Evolutionary conservation across 2,888 invertebrate genomes (phyloP).

Genomic region (Melanchra persicariae): DNA sequence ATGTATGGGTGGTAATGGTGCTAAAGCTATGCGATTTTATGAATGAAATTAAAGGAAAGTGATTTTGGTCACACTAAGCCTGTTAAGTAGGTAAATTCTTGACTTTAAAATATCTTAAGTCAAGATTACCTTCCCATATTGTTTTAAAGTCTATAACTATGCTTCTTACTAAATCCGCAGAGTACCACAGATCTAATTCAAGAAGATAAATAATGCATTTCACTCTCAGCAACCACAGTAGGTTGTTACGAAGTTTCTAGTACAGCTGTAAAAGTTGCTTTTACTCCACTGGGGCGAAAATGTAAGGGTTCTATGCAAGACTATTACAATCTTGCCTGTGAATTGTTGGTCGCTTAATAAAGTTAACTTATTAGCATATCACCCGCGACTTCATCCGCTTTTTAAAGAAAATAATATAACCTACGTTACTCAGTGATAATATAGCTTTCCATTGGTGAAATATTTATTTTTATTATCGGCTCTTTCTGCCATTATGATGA

Average conservation of each 20-base stretch:
- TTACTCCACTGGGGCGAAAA: not conserved
- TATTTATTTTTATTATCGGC: no score
- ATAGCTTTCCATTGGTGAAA: no score
- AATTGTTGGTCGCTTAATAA: rapidly evolving
- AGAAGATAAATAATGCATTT: constrained; percentile 11
- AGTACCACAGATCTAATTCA: constrained; percentile 11
- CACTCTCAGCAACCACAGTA: not conserved
- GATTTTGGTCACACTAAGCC: not conserved
- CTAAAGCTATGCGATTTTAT: constrained; percentile 19
- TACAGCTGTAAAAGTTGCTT: not conserved
- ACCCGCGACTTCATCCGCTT: no score
- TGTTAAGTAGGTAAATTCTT: not conserved
- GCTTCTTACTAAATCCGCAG: not conserved
- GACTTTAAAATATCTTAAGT: not conserved
- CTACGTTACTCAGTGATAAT: no score
- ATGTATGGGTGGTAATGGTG: constrained; percentile 21
- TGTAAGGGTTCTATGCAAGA: not conserved
- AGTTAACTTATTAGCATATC: no score
- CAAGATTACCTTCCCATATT: not conserved
- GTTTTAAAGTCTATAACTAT: not conserved
- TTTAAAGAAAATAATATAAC: no score
- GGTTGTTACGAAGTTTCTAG: not conserved
- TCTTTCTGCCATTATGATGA: no score
- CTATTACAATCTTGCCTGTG: not conserved
- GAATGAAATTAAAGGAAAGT: constrained; percentile 26